Conservation (phyloP, 37 sponge, comb jelly and placozoan species). For the Oscarella lobularis region DNA sequence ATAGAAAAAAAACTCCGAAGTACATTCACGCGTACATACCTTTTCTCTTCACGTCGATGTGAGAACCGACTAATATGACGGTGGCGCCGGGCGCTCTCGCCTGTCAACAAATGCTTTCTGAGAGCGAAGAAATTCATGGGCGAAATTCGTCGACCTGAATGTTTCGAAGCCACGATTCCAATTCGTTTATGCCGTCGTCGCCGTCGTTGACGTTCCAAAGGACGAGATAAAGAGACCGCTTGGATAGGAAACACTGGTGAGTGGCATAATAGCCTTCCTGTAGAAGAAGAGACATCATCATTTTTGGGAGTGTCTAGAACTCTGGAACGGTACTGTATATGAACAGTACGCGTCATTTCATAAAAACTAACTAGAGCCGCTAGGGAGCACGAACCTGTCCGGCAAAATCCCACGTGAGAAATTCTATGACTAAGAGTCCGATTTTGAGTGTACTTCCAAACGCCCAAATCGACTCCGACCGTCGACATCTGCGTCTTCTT, state of each 20-base stretch:
- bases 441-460: constrained; percentile 69
- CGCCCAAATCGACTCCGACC: constrained; percentile 79
- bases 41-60: constrained; percentile 63
- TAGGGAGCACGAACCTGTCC: no score
- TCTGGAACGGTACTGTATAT: no score
- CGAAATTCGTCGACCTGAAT: constrained; percentile 70
- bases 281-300: neutral
- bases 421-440: constrained; percentile 39
- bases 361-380: no score
- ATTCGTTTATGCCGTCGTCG: constrained; percentile 54
- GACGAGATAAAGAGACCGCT: constrained; percentile 69
- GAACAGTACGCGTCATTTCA: no score
- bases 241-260: constrained; percentile 85
- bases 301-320: no score
- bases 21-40: no score
- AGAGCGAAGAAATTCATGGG: no score
- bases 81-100: constrained; percentile 82
- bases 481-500: constrained; percentile 39
- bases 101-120: constrained; percentile 15
- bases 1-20: constrained; percentile 81
- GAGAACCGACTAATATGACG: constrained; percentile 80
- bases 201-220: constrained; percentile 53
- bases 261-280: constrained; percentile 91
- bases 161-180: constrained; percentile 79
- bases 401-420: constrained; percentile 90